Evolutionary conservation across 1,140 invertebrate species (phyloP).

Genomic region (Lanistes nyassanus): DNA sequence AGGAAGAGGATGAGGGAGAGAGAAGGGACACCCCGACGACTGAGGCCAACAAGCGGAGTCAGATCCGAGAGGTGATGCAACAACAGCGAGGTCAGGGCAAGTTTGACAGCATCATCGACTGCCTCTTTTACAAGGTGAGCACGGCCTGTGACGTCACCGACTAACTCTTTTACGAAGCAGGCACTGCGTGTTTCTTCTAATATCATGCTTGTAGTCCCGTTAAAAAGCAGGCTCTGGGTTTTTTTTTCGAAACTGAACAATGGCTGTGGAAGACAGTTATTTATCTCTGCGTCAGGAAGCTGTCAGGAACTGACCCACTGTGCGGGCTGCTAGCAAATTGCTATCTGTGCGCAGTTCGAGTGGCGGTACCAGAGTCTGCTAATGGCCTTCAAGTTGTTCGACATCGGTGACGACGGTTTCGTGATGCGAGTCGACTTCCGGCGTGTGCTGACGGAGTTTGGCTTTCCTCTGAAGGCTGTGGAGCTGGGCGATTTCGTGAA

Average conservation of each 20-base stretch:
- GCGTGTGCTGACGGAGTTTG: slow-evolving; percentile 58
- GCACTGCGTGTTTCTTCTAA: too few relatives aligned
- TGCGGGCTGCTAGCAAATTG: too few relatives aligned
- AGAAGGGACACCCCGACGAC: neutral
- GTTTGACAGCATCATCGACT: slow-evolving; percentile 51
- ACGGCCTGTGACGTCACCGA: too few relatives aligned
- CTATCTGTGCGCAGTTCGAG: slow-evolving; percentile 59
- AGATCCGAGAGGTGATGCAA: slow-evolving; percentile 12
- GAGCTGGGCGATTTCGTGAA: slow-evolving; percentile 49
- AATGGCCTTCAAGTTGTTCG: slow-evolving; percentile 57
- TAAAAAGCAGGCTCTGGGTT: too few relatives aligned
- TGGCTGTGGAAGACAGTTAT: too few relatives aligned
- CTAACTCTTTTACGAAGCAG: too few relatives aligned
- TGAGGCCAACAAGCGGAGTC: neutral
- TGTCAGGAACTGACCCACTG: too few relatives aligned
- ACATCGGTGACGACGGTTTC: slow-evolving; percentile 51
- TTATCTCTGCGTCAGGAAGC: too few relatives aligned
- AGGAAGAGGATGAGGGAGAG: neutral
- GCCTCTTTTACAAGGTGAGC: slow-evolving; percentile 50
- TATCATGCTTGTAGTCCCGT: too few relatives aligned
- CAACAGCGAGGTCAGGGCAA: neutral
- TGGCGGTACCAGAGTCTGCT: slow-evolving; percentile 51
- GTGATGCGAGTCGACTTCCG: slow-evolving; percentile 56
- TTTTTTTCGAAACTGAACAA: too few relatives aligned
- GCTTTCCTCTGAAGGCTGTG: slow-evolving; percentile 47